Base-by-base conservation (phyloP, 1,140 invertebrate species). In the Drosophila mayri region DNA sequence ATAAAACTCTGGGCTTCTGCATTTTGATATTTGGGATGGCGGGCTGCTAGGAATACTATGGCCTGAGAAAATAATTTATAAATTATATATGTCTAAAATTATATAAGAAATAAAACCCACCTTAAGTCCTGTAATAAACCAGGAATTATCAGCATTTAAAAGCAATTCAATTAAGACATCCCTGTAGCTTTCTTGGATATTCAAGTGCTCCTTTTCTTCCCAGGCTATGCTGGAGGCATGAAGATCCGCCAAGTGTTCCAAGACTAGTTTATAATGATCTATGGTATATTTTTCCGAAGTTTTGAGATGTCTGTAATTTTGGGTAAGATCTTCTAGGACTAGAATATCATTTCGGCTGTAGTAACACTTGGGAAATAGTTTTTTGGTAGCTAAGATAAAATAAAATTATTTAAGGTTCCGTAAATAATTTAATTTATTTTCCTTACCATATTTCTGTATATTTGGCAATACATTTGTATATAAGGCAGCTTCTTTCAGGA, bases 201-300 rank as follows among this genome's bases (percentile, higher is more conserved):
- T 63, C 2, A 84, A 55, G 0, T 85, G 72, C 4, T 93, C 78
- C 0, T 44, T 55, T 9, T 85, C 44, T 16, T 92, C 91, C 67
- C 92, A 92, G 6, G 93, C 68, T 12, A 94, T 61, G 32, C 93
- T 93, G 1, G 84, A 77, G 0, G 93, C 93, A 64, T 94, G 93
- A 0, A 94, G 12, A 4, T 83, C 82, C 0, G 93, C 93, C 32
- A 93, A 46, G 12, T 90, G 70, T 7, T 70, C 72, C 35, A 94
- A 64, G n/a, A 91, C 91, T 14, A 92, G 28, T n/a, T 91, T 82
- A 25, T 91, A 79, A 28, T 93, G 84, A 8, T 88, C 67, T 5
- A 66, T 16, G 0, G 52, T 78, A 57, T 92, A 88, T 7, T 75
- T 78, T 0, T 93, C 81, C 1, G 80, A 76, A 0, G 58, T 11